These are phyloP conservation scores for Dicycla oo DNA, from an alignment of 2,888 invertebrate species.

Conservation along the genomic window DNA sequence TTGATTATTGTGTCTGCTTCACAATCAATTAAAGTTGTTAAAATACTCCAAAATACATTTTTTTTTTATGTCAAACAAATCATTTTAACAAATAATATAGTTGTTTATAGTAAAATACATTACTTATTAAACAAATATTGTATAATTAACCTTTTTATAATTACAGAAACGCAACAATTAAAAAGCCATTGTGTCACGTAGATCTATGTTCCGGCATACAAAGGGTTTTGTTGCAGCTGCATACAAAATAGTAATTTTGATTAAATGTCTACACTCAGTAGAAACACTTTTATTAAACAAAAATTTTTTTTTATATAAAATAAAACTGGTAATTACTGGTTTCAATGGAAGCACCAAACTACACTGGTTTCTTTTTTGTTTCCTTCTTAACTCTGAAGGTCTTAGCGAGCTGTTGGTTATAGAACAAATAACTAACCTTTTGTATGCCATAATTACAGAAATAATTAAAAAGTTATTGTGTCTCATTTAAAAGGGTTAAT, in stretches of 20 bases:
- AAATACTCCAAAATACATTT: not conserved
- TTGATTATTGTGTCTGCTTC: not conserved
- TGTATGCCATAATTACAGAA: no score
- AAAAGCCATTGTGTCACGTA: no score
- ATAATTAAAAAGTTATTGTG: no score
- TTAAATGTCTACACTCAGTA: not conserved
- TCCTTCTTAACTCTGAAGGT: not conserved
- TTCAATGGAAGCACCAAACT: not conserved
- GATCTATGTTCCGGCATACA: not conserved
- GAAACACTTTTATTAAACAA: no score
- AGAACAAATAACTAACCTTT: not conserved
- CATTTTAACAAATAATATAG: not conserved
- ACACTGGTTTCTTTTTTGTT: conserved; percentile 18
- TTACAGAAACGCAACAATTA: no score
- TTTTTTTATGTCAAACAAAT: not conserved
- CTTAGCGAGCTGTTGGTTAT: not conserved
- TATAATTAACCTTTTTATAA: not conserved
- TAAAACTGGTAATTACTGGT: conserved; percentile 4
- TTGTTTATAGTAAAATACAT: not conserved
- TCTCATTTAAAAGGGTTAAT: no score
- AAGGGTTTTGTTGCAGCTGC: conserved; percentile 12
- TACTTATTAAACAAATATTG: no score
- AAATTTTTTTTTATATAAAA: no score
- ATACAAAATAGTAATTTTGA: not conserved
- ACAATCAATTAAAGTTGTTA: not conserved